Percentiles rank a stretch among this genome's conserved stretches.
Evolutionary conservation across 2,797 vertebrate species (phyloP).

Genomic region (Melanotaenia maccullochi): DNA sequence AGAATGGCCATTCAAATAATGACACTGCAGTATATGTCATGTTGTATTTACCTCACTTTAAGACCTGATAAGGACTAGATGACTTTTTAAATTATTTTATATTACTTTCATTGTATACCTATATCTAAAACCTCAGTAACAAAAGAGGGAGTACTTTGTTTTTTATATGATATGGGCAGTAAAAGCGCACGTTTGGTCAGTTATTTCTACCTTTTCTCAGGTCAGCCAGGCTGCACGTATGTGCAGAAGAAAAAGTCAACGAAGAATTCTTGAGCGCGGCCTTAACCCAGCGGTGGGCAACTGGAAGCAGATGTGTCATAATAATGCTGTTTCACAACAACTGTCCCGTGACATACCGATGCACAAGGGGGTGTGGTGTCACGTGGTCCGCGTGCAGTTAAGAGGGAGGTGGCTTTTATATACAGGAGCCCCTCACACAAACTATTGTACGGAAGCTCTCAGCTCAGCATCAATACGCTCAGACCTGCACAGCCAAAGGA

Average conservation of each 20-base stretch:
- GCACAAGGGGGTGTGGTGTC: slow-evolving; percentile 66
- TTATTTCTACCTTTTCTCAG: slow-evolving; percentile 11
- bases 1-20: too few relatives aligned
- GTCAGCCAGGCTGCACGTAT: background rate
- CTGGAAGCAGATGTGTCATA: slow-evolving; percentile 69
- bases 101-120: too few relatives aligned
- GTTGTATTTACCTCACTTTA: background rate
- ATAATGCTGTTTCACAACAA: slow-evolving; percentile 56
- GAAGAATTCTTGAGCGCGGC: background rate
- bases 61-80: background rate
- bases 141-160: too few relatives aligned
- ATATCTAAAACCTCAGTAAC: too few relatives aligned
- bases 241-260: background rate
- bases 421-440: slow-evolving; percentile 32
- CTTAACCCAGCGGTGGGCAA: slow-evolving; percentile 33
- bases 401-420: slow-evolving; percentile 52
- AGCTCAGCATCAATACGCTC: slow-evolving; percentile 26
- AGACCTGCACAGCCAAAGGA: slow-evolving; percentile 57
- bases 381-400: slow-evolving; percentile 64
- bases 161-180: too few relatives aligned
- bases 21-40: background rate
- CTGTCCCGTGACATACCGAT: slow-evolving; percentile 62
- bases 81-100: too few relatives aligned
- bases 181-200: too few relatives aligned
- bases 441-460: slow-evolving; percentile 6